Evolutionary conservation across 2,888 invertebrate genomes (phyloP).

Genomic region (Oligia strigilis): DNA sequence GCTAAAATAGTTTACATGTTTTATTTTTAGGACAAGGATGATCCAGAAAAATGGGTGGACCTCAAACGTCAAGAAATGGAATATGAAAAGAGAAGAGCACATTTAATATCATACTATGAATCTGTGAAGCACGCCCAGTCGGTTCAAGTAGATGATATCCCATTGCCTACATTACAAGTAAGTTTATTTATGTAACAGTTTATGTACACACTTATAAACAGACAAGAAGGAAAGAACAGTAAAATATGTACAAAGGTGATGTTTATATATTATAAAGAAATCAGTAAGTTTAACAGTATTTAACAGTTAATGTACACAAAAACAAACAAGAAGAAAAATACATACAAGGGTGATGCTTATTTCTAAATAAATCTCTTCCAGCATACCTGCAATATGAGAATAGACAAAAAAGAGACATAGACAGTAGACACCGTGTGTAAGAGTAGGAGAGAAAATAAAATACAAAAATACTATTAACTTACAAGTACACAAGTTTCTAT

Average conservation of each 20-base stretch:
- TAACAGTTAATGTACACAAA: background rate
- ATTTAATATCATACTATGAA: slow-evolving; percentile 97
- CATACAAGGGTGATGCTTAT: background rate
- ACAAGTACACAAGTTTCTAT: background rate
- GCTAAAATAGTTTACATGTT: background rate
- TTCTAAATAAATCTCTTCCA: background rate
- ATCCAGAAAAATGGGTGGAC: slow-evolving; percentile 98
- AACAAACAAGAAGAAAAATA: background rate
- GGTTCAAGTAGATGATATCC: slow-evolving; percentile 98
- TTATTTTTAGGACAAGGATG: slow-evolving; percentile 96
- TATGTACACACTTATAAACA: background rate
- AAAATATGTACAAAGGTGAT: background rate
- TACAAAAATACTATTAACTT: background rate
- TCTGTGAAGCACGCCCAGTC: slow-evolving; percentile 98
- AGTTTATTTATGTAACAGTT: slow-evolving; percentile 37
- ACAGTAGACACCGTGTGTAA: background rate
- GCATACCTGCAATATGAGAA: background rate
- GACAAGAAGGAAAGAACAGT: background rate
- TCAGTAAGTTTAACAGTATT: slow-evolving; percentile 70
- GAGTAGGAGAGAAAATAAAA: background rate
- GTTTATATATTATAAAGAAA: background rate
- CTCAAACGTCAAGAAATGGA: slow-evolving; percentile 97
- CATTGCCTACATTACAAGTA: slow-evolving; percentile 93
- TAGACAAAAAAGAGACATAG: background rate
- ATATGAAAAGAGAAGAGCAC: slow-evolving; percentile 96